These are phyloP conservation scores for Stenotaenia linearis DNA, from an alignment of 2,888 invertebrate genomes.

Conservation along the genomic window DNA sequence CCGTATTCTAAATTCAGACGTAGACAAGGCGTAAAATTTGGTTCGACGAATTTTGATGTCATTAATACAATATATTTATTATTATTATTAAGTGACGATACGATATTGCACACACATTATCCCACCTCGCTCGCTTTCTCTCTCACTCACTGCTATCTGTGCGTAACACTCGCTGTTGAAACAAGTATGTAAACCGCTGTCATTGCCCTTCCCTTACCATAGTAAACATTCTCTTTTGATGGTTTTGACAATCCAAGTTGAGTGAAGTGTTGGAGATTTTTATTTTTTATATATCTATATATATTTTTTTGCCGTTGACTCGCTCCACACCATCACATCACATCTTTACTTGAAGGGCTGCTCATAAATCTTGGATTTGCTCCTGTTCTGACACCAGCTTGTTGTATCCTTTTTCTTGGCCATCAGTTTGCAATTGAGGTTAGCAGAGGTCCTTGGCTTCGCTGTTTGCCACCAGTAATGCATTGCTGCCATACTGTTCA, in stretches of 20 bases:
- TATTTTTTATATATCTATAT: not conserved
- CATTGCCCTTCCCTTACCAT: not conserved
- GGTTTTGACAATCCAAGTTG: slow-evolving; percentile 7
- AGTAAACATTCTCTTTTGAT: slow-evolving; percentile 19
- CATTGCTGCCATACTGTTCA: slow-evolving; percentile 19
- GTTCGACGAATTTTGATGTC: no score
- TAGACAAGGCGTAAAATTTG: not conserved
- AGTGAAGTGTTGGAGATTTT: not conserved
- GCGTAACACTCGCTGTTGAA: not conserved
- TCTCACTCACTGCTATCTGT: not conserved
- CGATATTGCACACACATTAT: not conserved
- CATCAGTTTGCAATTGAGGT: slow-evolving; percentile 19
- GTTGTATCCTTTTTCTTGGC: slow-evolving; percentile 14
- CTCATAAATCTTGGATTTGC: slow-evolving; percentile 14
- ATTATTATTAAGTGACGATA: not conserved
- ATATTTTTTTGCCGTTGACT: not conserved
- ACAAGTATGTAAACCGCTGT: slow-evolving; percentile 15
- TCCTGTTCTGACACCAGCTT: slow-evolving; percentile 5
- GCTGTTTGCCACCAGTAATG: slow-evolving; percentile 11
- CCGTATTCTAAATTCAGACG: no score
- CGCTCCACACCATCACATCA: not conserved
- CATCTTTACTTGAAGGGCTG: slow-evolving; percentile 6
- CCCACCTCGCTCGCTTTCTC: not conserved
- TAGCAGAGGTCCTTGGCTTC: slow-evolving; percentile 1
- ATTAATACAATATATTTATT: not conserved